A percentile compares a stretch with the other conserved stretches of the same genome.
phyloP scores from a whole-genome alignment of 2,797 vertebrate species.

The Amblyraja radiata region DNA sequence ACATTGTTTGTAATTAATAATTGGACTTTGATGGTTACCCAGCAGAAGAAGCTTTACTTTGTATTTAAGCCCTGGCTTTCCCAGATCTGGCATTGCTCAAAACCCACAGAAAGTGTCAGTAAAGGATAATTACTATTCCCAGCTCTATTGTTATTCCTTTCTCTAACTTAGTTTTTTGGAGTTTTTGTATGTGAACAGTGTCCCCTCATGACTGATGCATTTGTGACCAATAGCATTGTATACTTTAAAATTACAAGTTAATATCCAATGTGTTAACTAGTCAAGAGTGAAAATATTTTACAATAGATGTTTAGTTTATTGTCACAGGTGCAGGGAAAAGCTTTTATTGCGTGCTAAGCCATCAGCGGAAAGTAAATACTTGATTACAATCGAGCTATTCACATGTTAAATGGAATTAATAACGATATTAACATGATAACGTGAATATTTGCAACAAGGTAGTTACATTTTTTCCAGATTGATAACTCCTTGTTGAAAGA shows the following conservation, averaged over 20 bases:
- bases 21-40: background rate
- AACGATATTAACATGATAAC: too few relatives aligned
- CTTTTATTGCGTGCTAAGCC: too few relatives aligned
- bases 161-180: background rate
- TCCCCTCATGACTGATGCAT: background rate
- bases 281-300: background rate
- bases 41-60: background rate
- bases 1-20: background rate
- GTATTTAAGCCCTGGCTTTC: background rate
- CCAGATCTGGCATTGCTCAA: background rate
- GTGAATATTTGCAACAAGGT: background rate
- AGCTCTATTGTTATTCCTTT: background rate
- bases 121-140: background rate
- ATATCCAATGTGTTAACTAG: background rate
- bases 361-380: too few relatives aligned
- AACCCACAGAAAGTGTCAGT: background rate
- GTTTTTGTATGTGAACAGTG: background rate
- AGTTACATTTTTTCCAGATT: conserved; percentile 50
- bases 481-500: conserved; percentile 63
- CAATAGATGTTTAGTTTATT: background rate
- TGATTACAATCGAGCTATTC: too few relatives aligned
- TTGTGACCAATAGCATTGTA: background rate
- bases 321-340: too few relatives aligned
- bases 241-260: background rate
- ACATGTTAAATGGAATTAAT: too few relatives aligned